Evolutionary conservation across 2,888 invertebrate genomes (phyloP), one percentile per base, ranked within the genome.

Genomic region (Ischnus inquisitorius): DNA sequence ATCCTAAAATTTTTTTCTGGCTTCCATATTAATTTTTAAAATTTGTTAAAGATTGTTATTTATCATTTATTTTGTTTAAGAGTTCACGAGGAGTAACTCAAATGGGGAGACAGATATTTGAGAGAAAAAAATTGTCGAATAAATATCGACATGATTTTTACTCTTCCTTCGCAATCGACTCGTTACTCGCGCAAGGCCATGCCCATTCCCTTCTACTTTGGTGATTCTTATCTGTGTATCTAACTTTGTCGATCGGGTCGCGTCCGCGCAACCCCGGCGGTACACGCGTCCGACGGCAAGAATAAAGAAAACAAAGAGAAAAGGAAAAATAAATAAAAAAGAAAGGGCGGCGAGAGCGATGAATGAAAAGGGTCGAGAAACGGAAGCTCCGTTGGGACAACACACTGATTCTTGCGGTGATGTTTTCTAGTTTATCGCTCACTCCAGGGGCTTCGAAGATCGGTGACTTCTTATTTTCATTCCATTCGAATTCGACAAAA

Each of bases 111-210:
- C 19, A 60, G 41, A 54, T 77, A 79, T 76, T 16, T 22, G 41
- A 46, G 28, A 22, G 28, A 16, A 10, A 67, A 8, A 41, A 34
- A 34, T 6, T 34, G 2, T 28, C 46, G 14, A 69, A 39, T 54
- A 76, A 65, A 51, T 54, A 51, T 34, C 43, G 3, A 6, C 16
- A 71, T 68, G 68, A 60, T 80, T 84, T 80, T 77, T 77, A 77
- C 84, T 74, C 78, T 84, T 80, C 78, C 80, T 80, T 78, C 71
- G 71, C 72, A 78, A 74, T 84, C 62, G n/a, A n/a, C n/a, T 84
- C 62, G 62, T 77, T 80, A 78, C 74, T 54, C 54, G 22, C 22
- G 54, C 46, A 51, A 39, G 25, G 54, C 54, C 34, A 57, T 41
- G 54, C 54, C 43, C 41, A 54, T 19, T 22, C 25, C 19, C 10